phyloP scores from a whole-genome alignment of 2,797 vertebrate genomes.

The Halcyon badia region DNA sequence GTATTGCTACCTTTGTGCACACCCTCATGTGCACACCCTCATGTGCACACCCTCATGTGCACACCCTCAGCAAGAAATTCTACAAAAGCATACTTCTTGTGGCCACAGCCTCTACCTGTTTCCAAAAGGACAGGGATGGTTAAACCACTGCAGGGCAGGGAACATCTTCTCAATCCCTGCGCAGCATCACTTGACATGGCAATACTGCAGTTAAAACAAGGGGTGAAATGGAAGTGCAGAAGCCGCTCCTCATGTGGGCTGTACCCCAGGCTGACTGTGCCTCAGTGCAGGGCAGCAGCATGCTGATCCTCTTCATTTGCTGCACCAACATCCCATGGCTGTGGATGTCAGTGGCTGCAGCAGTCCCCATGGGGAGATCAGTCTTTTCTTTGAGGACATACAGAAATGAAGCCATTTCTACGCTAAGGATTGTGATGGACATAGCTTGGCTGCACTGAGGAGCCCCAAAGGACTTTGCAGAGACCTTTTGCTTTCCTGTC shows the following conservation, averaged over 20 bases:
- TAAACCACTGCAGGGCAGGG: neutral
- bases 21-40: neutral
- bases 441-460: neutral
- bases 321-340: neutral
- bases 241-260: rapidly evolving
- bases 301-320: rapidly evolving
- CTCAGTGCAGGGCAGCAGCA: neutral
- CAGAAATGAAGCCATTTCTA: neutral
- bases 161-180: neutral
- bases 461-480: neutral
- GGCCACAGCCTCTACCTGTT: neutral
- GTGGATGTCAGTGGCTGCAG: rapidly evolving
- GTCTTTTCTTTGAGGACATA: too few species aligned
- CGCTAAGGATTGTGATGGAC: too few species aligned
- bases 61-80: neutral
- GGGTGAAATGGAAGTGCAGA: neutral
- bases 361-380: rapidly evolving
- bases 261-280: neutral
- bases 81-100: rapidly evolving
- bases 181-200: neutral
- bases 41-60: neutral
- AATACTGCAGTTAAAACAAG: neutral
- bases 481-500: neutral
- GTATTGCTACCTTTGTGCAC: neutral
- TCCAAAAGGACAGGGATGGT: neutral